These are phyloP conservation scores for Araneus ventricosus DNA, from an alignment of 1,140 invertebrate species.

Conservation along the genomic window DNA sequence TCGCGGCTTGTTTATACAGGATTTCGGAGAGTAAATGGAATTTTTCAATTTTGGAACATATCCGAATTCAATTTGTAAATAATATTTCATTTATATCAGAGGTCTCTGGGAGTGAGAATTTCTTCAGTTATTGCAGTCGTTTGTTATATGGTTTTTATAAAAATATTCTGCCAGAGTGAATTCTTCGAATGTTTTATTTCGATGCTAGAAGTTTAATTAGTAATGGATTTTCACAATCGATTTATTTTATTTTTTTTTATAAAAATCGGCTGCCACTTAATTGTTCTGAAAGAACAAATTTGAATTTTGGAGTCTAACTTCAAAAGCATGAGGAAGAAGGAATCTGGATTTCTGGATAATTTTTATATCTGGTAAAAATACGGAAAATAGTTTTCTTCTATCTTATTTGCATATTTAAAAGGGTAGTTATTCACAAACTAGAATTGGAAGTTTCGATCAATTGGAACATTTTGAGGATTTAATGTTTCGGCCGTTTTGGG, in stretches of 20 bases:
- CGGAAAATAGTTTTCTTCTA: neutral
- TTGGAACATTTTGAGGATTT: slow-evolving; percentile 5
- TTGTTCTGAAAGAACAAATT: neutral
- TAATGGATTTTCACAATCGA: no score
- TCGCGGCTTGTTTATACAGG: no score
- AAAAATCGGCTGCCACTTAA: neutral
- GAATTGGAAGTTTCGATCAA: neutral
- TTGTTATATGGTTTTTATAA: neutral
- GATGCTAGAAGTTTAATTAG: no score
- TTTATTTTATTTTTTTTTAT: neutral
- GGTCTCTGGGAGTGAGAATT: no score
- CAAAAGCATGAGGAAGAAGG: no score
- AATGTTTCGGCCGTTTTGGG: slow-evolving; percentile 27
- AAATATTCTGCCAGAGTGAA: neutral
- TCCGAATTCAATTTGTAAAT: no score
- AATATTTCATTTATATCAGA: no score
- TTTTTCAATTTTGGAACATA: no score
- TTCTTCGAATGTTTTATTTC: neutral
- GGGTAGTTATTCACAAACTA: neutral
- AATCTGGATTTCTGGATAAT: neutral
- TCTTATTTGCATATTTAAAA: neutral
- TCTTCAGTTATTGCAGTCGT: no score
- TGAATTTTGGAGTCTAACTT: neutral
- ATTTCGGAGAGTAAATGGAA: no score
- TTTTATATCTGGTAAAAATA: neutral